Evolutionary conservation across 53 echinoderm and acorn worm genomes (phyloP).

Genomic region (Mesocentrotus franciscanus): DNA sequence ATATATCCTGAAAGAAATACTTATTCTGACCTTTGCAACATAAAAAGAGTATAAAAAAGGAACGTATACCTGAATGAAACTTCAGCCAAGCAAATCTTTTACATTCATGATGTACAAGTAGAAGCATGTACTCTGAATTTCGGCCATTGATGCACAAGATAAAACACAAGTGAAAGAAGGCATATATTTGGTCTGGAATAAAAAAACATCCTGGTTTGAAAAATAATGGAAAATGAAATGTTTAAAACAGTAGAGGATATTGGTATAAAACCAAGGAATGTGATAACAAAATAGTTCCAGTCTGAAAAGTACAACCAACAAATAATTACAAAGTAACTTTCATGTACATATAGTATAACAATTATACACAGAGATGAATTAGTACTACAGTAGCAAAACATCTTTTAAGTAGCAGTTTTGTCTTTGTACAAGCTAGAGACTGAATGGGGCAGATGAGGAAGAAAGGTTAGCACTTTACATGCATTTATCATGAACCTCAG

Average conservation of each 20-base stretch:
- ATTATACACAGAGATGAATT: no score
- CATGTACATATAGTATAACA: no score
- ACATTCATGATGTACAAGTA: not conserved
- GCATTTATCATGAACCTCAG: no score
- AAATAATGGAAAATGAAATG: not conserved
- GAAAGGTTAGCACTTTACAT: no score
- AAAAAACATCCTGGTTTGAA: not conserved
- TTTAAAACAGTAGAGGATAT: not conserved
- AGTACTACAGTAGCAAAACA: no score
- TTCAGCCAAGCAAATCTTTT: not conserved
- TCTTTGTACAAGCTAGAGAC: no score
- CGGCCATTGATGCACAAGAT: not conserved
- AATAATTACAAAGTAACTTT: not conserved
- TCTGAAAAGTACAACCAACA: not conserved
- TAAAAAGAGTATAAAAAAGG: not conserved
- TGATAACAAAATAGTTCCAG: not conserved
- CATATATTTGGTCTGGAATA: not conserved
- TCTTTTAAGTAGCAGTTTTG: no score
- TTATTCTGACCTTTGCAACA: not conserved
- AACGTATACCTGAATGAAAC: not conserved
- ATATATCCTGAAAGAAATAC: not conserved
- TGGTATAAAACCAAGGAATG: not conserved
- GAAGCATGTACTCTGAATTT: not conserved
- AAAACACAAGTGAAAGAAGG: not conserved
- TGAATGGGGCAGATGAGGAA: no score